These are phyloP conservation scores for Rhodeus uyekii DNA, from an alignment of 2,797 vertebrate species.

Conservation along the genomic window DNA sequence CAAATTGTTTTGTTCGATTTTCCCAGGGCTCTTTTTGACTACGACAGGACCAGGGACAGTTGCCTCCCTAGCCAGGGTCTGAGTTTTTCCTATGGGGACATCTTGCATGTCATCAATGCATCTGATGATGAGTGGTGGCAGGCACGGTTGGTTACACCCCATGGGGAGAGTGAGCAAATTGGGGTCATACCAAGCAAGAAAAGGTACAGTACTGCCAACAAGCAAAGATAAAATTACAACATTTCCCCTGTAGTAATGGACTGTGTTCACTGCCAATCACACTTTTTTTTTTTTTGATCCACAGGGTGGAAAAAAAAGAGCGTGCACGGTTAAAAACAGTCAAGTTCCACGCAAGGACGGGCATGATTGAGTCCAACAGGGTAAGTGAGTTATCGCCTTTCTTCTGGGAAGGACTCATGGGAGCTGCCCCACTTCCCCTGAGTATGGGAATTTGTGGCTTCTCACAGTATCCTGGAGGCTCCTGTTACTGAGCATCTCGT, in stretches of 20 bases:
- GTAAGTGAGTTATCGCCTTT: constrained; percentile 79
- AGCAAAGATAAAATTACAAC: neutral
- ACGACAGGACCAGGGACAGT: constrained; percentile 96
- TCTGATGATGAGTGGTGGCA: constrained; percentile 99
- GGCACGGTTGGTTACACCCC: constrained; percentile 95
- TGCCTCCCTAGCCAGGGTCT: constrained; percentile 97
- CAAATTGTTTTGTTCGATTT: neutral
- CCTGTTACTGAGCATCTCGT: constrained; percentile 59
- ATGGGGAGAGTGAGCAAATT: constrained; percentile 97
- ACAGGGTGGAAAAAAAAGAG: constrained; percentile 99
- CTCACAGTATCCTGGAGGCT: constrained; percentile 62
- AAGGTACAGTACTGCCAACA: constrained; percentile 75
- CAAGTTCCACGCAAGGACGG: constrained; percentile 98
- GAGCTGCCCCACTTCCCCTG: constrained; percentile 69
- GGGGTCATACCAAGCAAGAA: constrained; percentile 99
- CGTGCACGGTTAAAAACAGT: constrained; percentile 99
- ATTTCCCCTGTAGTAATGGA: neutral
- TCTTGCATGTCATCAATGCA: constrained; percentile 97
- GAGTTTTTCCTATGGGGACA: constrained; percentile 97
- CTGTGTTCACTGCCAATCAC: neutral
- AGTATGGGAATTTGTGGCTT: constrained; percentile 69
- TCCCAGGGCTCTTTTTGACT: constrained; percentile 95
- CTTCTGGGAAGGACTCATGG: constrained; percentile 55
- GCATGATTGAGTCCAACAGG: constrained; percentile 98
- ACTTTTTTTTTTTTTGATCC: neutral